Evolutionary conservation across 2,113 vertebrate genomes (phyloP).

Genomic region (Progne subis): DNA sequence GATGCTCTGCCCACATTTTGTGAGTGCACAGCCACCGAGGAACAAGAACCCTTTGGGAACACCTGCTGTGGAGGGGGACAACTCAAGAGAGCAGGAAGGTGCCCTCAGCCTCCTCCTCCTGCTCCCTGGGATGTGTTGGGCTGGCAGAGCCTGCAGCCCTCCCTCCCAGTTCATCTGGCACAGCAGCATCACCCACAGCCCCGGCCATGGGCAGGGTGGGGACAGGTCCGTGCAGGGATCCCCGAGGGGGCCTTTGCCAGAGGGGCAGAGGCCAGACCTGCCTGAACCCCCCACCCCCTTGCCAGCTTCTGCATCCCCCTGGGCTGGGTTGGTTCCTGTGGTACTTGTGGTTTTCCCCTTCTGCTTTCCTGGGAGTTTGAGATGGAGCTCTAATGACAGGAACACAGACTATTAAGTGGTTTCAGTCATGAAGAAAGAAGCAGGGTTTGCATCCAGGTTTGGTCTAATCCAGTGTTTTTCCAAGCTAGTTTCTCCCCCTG

Average conservation of each 20-base stretch:
- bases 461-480: not conserved
- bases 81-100: not conserved
- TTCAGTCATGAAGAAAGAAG: not conserved
- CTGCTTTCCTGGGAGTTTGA: not conserved
- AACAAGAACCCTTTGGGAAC: not conserved
- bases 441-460: not conserved
- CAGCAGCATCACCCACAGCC: not conserved
- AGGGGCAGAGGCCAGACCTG: not conserved
- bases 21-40: rapidly evolving
- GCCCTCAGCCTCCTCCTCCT: not conserved
- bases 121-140: not conserved
- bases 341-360: not conserved
- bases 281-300: rapidly evolving
- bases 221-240: not conserved
- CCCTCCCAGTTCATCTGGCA: rapidly evolving
- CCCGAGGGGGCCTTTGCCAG: rapidly evolving
- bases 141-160: not conserved
- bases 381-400: not conserved
- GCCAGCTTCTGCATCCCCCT: not conserved
- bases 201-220: rapidly evolving
- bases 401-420: not conserved
- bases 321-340: not conserved
- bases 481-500: not conserved
- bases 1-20: not conserved
- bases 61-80: not conserved